Evolutionary conservation across 2,113 vertebrate genomes (phyloP).

Genomic region (Condylura cristata): DNA sequence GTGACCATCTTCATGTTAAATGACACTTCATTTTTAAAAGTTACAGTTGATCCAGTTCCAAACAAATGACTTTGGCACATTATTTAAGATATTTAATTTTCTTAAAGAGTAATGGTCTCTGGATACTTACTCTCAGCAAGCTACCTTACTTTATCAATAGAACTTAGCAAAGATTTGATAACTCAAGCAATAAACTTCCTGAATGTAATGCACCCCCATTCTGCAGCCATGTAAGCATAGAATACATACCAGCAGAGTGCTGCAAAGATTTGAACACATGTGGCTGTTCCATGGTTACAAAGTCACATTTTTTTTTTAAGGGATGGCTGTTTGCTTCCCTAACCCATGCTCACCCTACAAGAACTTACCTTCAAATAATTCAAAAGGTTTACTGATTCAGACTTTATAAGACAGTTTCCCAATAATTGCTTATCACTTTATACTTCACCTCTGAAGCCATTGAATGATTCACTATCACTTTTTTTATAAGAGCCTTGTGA

Average conservation of each 20-base stretch:
- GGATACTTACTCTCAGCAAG: background rate
- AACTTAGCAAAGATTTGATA: slow-evolving; percentile 14
- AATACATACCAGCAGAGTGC: background rate
- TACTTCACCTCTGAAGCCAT: background rate
- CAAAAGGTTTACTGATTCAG: background rate
- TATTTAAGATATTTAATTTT: slow-evolving; percentile 23
- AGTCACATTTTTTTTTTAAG: background rate
- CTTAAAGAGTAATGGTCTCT: background rate
- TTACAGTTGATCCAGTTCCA: background rate
- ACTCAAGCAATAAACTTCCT: slow-evolving; percentile 18
- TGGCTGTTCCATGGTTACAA: background rate
- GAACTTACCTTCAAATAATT: slow-evolving; percentile 36
- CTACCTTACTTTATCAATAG: background rate
- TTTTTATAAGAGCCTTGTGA: background rate
- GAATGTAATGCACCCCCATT: background rate
- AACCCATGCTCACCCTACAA: background rate
- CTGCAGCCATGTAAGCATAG: background rate
- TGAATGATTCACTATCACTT: background rate
- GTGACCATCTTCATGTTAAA: background rate
- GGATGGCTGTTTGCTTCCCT: background rate
- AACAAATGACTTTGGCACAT: background rate
- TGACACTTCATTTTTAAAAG: background rate
- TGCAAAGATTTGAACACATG: background rate
- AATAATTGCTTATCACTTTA: slow-evolving; percentile 6
- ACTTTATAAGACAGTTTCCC: slow-evolving; percentile 38